These are phyloP conservation scores for Scotopteryx bipunctaria DNA, from an alignment of 2,888 invertebrate species.

Conservation along the genomic window DNA sequence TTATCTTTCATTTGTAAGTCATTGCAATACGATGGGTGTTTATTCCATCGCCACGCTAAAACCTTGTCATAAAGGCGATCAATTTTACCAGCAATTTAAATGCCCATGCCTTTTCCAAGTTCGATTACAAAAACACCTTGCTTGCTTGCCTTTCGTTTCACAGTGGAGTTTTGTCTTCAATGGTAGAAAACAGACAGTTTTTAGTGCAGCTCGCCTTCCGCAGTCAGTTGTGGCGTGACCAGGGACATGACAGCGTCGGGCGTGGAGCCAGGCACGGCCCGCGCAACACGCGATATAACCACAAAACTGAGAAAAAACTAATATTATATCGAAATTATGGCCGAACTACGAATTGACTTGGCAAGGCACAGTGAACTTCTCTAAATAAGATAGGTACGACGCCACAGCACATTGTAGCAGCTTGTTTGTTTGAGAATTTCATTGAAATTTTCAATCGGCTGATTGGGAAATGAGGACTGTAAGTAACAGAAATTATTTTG, in stretches of 20 bases:
- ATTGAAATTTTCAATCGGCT: no score
- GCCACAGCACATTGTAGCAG: no score
- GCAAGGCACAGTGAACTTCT: constrained; percentile 1
- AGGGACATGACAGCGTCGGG: constrained; percentile 68
- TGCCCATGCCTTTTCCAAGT: not conserved
- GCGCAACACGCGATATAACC: constrained; percentile 69
- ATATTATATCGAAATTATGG: constrained; percentile 48
- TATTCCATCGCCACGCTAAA: not conserved
- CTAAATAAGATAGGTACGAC: no score
- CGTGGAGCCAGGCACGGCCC: constrained; percentile 67
- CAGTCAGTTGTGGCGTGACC: constrained; percentile 61
- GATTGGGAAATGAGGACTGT: no score
- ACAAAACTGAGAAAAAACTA: constrained; percentile 57
- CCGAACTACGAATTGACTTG: constrained; percentile 32
- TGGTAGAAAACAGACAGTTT: constrained; percentile 21
- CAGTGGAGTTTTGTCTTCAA: constrained; percentile 4
- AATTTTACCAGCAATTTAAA: not conserved
- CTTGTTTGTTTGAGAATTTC: no score
- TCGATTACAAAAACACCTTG: constrained; percentile 16
- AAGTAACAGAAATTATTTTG: not conserved
- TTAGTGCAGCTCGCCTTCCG: constrained; percentile 20
- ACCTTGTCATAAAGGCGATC: not conserved
- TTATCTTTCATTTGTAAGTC: no score
- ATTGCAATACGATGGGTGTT: no score
- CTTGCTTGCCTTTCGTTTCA: constrained; percentile 6